A percentile compares a stretch with the other conserved stretches of the same genome.
Conservation (phyloP, 92 coral and sea anemone species). For the Palythoa grandis region DNA sequence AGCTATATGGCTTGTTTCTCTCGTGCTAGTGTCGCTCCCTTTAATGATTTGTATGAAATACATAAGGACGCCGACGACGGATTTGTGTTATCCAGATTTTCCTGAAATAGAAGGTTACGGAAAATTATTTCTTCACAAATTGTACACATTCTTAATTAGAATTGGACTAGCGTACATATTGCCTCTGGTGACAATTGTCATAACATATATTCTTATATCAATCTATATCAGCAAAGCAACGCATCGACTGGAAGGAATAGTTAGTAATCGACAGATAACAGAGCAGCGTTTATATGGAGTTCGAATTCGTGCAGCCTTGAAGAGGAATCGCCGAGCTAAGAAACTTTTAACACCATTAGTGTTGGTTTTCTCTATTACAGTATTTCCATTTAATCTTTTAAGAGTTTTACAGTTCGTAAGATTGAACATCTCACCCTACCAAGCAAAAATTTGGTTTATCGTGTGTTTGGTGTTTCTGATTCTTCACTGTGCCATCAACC, state of each 20-base stretch:
- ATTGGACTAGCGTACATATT: not conserved
- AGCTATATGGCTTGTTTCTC: not conserved
- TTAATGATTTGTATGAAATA: not conserved
- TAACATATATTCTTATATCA: slow-evolving; percentile 18
- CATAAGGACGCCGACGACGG: not conserved
- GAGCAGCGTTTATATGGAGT: not conserved
- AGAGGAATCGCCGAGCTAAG: not conserved
- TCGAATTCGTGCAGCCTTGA: not conserved
- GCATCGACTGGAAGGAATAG: not conserved
- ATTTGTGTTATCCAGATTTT: not conserved
- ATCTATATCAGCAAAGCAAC: not conserved
- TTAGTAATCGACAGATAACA: not conserved
- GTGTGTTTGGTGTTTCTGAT: not conserved
- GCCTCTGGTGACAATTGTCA: slow-evolving; percentile 1
- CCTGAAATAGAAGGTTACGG: slow-evolving; percentile 1
- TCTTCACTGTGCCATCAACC: slow-evolving; percentile 4
- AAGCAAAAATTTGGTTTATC: not conserved
- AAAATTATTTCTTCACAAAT: not conserved
- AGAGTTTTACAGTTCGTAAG: not conserved
- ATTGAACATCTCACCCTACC: not conserved
- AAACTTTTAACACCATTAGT: slow-evolving; percentile 1
- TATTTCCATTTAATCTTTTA: not conserved
- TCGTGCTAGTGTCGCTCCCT: not conserved
- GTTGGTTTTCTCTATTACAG: not conserved
- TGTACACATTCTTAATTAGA: slow-evolving; percentile 4